Evolutionary conservation across 2,888 invertebrate genomes (phyloP), one percentile per base, ranked within the genome.

Genomic region (Pollenia griseotomentosa): DNA sequence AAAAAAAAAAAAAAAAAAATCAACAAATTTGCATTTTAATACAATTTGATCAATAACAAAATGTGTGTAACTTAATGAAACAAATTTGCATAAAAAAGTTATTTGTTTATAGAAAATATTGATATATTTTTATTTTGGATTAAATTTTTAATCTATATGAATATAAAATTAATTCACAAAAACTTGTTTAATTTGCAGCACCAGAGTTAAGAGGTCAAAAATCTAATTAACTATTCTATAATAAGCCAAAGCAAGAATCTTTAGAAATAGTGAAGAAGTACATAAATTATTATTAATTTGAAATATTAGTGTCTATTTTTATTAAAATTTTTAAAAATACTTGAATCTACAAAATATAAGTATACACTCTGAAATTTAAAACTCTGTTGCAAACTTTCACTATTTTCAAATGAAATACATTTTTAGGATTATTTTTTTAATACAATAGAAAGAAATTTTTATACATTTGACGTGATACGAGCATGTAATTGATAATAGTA

Each of bases 11-110:
- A 75, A 59, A 14, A 42, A 48, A 79, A 66, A 16, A 0, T 33
- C 33, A 33, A 11, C 4, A 57, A 78, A 79, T 79, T 79, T 79
- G 71, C 79, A 79, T 79, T 70, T 79, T 79, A 42, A 70, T 79
- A 33, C 68, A 16, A 14, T 70, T 23, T 59, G 68, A 14, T 79
- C 57, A 70, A 70, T 61, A 42, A 51, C 51, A 61, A 79, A 79
- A 61, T 78, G 51, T 44, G 23, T 19, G 46, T 4, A 79, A 51
- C 9, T 55, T n/a, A 51, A 61, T 51, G 10, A 42, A 63, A 0
- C 4, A 71, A 80, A 63, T 80, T 80, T 63, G 55, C 63, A 63
- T 71, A 80, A 80, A 63, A 61, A 14, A 12, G 6, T 42, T 79
- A 46, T 61, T 51, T 46, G 46, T 59, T 12, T 55, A 19, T 51